Evolutionary conservation across 2,797 vertebrate species (phyloP), one percentile per base, ranked within the genome.

Genomic region (Morelia viridis): DNA sequence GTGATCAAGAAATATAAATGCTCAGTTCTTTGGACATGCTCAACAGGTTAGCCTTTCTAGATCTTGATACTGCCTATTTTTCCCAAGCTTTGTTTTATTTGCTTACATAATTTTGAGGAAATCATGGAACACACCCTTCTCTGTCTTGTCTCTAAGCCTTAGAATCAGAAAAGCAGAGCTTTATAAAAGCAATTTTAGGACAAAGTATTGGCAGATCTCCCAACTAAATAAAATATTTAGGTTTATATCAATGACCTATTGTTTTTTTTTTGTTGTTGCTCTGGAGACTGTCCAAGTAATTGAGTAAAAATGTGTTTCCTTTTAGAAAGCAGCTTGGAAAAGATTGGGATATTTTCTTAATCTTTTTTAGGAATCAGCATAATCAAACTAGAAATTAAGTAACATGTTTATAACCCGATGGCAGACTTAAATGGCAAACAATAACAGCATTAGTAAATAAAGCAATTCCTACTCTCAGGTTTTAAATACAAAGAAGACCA

Each of bases 221-320:
- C 17, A 86, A 58, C 56, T 58, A 86, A 35, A 57, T 31, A 57
- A 56, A n/a, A 57, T n/a, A 6, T 24, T 85, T 57, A 86, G 1
- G 10, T 60, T 86, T 58, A 60, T 86, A 31, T 86, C n/a, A 86
- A n/a, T 60, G 56, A 57, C 85, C 57, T 31, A 86, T 86, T 86
- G 85, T 31, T 76, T 76, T 41, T 31, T 35, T 41, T 35, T n/a
- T n/a, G n/a, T n/a, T 41, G 17, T 76, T 41, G 71, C 35, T 4
- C 0, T 76, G 71, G 71, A 76, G 17, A 41, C 71, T 76, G 35
- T 35, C 68, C 68, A 71, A 31, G 28, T n/a, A 31, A 35, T 31
- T 86, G 15, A 86, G 57, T 58, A 58, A 86, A 31, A 57, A 86
- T 60, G 85, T 60, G 85, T 86, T 86, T 86, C n/a, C 85, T 86